These are phyloP conservation scores for Phymanthus crucifer DNA, from an alignment of 92 coral and sea anemone genomes.

Conservation along the genomic window DNA sequence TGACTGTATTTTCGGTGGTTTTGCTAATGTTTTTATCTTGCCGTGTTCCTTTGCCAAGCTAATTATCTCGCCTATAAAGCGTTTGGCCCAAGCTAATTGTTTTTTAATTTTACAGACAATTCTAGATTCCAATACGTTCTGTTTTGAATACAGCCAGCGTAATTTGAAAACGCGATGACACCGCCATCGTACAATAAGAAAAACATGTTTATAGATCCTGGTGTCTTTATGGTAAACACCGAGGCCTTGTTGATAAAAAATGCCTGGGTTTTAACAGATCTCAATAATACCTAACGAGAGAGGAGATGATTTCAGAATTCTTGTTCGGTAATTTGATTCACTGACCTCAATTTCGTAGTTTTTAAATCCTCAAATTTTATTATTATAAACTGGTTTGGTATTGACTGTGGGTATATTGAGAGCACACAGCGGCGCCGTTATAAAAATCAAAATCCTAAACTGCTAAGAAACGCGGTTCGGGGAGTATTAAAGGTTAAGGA, in stretches of 20 bases:
- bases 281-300: constrained; percentile 20
- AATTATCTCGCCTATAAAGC: constrained; percentile 33
- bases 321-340: constrained; percentile 1
- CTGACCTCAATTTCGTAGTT: constrained; percentile 10
- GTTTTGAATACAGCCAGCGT: constrained; percentile 12
- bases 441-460: neutral
- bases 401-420: constrained; percentile 1
- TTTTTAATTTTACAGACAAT: constrained; percentile 31
- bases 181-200: neutral
- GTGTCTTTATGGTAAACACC: constrained; percentile 2
- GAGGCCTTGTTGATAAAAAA: neutral
- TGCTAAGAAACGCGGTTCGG: neutral
- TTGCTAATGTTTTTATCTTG: neutral
- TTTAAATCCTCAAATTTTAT: neutral
- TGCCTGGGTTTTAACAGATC: neutral
- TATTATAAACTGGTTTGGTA: neutral
- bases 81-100: constrained; percentile 17
- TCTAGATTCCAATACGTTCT: constrained; percentile 24
- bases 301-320: constrained; percentile 5
- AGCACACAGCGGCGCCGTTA: constrained; percentile 1
- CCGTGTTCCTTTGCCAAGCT: neutral
- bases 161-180: constrained; percentile 8
- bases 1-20: constrained; percentile 6
- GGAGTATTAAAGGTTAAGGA: constrained; percentile 5
- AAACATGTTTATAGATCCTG: constrained; percentile 16